Evolutionary conservation across 2,797 vertebrate genomes (phyloP).

Genomic region (Anomalospiza imberbis): DNA sequence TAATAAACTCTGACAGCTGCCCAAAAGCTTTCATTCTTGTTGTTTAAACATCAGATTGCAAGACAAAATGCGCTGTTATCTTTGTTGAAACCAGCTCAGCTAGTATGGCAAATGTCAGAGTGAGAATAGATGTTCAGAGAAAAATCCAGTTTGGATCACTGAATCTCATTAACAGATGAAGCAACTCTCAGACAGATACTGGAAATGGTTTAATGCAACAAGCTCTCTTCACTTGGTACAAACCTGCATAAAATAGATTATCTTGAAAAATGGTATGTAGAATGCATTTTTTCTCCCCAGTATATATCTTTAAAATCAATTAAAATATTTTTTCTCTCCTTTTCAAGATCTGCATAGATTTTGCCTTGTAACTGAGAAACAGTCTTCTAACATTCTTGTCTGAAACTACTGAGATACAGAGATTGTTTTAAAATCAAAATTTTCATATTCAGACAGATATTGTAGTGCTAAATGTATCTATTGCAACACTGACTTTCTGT

Average conservation of each 20-base stretch:
- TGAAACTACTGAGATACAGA: neutral
- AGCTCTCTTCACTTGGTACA: neutral
- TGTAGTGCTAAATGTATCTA: neutral
- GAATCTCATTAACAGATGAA: constrained; percentile 27
- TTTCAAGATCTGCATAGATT: neutral
- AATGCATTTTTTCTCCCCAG: neutral
- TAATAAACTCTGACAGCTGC: constrained; percentile 85
- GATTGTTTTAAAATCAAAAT: neutral
- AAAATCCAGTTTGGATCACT: constrained; percentile 52
- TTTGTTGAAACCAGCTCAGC: constrained; percentile 81
- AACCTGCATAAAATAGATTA: neutral
- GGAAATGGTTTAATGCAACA: neutral
- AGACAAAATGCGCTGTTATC: constrained; percentile 81
- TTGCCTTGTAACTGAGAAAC: neutral
- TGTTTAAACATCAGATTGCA: constrained; percentile 79
- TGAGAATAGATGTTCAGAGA: constrained; percentile 66
- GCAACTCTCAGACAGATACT: neutral
- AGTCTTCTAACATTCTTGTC: neutral
- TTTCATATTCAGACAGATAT: neutral
- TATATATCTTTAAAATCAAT: neutral
- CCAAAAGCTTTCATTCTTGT: constrained; percentile 83
- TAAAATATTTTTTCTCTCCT: neutral
- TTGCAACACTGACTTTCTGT: neutral
- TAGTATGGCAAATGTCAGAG: constrained; percentile 72
- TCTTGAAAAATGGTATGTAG: neutral